A percentile compares a stretch with the other conserved stretches of the same genome.
Evolutionary conservation across 2,113 vertebrate species (phyloP).

Genomic region (Neofelis nebulosa): DNA sequence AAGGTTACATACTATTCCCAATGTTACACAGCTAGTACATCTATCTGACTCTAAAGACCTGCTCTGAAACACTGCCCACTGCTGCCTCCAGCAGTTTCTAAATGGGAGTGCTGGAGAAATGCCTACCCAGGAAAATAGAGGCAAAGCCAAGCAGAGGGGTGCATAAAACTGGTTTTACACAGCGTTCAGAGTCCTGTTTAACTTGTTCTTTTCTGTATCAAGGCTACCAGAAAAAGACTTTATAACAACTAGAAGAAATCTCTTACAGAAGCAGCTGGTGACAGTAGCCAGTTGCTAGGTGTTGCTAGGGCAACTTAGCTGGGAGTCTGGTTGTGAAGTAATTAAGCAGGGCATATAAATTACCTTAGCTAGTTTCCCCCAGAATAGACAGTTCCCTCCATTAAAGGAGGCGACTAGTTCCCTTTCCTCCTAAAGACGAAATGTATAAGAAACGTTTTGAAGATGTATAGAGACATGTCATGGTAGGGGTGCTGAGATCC

Average conservation of each 20-base stretch:
- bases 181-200: not conserved
- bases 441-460: not conserved
- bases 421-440: not conserved
- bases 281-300: conserved; percentile 56
- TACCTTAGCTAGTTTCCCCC: not conserved
- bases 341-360: conserved; percentile 53
- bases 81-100: not conserved
- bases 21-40: not conserved
- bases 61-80: not conserved
- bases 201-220: not conserved
- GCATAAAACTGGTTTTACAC: not conserved
- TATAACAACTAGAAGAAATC: conserved; percentile 32
- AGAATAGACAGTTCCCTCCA: not conserved
- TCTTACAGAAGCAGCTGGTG: conserved; percentile 52
- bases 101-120: not conserved
- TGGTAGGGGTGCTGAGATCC: not conserved
- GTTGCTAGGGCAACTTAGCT: conserved; percentile 72
- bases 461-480: not conserved
- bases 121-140: not conserved
- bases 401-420: not conserved
- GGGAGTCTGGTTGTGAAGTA: conserved; percentile 39
- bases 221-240: conserved; percentile 24
- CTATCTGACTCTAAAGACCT: not conserved
- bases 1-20: not conserved
- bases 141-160: not conserved